These are phyloP conservation scores for Catocala nupta DNA, from an alignment of 2,888 invertebrate genomes.

Conservation along the genomic window DNA sequence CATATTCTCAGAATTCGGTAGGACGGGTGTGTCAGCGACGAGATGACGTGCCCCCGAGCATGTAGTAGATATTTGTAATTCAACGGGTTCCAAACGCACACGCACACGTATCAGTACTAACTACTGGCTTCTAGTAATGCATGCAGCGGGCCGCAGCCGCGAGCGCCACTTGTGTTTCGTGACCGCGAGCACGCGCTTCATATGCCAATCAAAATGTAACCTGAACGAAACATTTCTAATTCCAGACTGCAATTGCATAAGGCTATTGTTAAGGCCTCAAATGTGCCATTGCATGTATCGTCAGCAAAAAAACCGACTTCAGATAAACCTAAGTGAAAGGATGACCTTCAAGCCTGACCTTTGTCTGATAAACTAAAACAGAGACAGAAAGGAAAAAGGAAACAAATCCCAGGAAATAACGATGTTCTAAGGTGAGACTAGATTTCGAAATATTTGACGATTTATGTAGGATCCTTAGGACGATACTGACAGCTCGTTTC, in stretches of 20 bases:
- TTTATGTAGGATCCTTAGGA: no score
- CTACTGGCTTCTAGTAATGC: neutral
- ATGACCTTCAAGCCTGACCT: constrained; percentile 37
- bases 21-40: constrained; percentile 56
- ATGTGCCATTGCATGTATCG: constrained; percentile 13
- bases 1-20: constrained; percentile 5
- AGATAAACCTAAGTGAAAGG: constrained; percentile 31
- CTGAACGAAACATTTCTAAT: constrained; percentile 1
- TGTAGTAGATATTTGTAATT: constrained; percentile 37
- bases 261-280: constrained; percentile 6
- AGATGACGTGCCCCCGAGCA: constrained; percentile 62
- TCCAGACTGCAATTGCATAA: constrained; percentile 4
- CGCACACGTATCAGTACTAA: neutral
- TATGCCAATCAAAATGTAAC: constrained; percentile 23
- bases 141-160: neutral
- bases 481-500: no score
- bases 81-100: constrained; percentile 7
- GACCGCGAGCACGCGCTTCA: constrained; percentile 27
- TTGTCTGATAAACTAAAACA: constrained; percentile 13
- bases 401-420: no score
- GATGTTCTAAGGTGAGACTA: no score
- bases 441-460: no score
- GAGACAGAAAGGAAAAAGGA: constrained; percentile 15
- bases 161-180: constrained; percentile 5
- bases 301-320: constrained; percentile 9